These are phyloP conservation scores for Gallinago media DNA, from an alignment of 2,113 vertebrate genomes.

Conservation along the genomic window DNA sequence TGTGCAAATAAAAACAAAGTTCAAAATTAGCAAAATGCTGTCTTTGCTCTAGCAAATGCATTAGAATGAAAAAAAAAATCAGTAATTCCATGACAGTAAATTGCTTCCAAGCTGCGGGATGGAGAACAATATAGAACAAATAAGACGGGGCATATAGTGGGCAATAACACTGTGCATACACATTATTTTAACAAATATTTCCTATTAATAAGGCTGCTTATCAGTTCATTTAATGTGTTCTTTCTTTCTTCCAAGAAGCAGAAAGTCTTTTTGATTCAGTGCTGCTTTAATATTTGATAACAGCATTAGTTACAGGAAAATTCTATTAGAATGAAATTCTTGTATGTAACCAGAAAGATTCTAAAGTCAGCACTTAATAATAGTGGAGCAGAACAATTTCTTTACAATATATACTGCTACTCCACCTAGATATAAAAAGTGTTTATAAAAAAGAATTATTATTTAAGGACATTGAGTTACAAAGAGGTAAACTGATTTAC, in stretches of 20 bases:
- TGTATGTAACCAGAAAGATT: not conserved
- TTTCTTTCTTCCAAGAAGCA: not conserved
- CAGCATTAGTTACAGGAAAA: not conserved
- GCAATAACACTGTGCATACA: not conserved
- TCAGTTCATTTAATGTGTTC: not conserved
- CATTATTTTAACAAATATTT: slow-evolving; percentile 1
- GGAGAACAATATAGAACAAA: not conserved
- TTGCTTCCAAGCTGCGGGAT: not conserved
- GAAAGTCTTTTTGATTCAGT: not conserved
- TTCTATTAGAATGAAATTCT: not conserved
- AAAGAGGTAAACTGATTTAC: not conserved
- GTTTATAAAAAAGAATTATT: not conserved
- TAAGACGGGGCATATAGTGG: not conserved
- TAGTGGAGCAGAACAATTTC: not conserved
- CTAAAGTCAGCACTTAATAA: not conserved
- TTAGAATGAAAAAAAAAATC: not conserved
- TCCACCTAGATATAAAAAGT: not conserved
- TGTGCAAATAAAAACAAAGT: not conserved
- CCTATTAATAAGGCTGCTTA: not conserved
- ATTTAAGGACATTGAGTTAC: not conserved
- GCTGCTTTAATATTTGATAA: slow-evolving; percentile 8
- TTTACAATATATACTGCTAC: not conserved
- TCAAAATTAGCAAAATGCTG: not conserved
- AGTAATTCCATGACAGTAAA: not conserved
- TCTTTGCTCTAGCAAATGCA: not conserved